Conservation (phyloP, 2,888 invertebrate species). For the Auanema sp. region DNA sequence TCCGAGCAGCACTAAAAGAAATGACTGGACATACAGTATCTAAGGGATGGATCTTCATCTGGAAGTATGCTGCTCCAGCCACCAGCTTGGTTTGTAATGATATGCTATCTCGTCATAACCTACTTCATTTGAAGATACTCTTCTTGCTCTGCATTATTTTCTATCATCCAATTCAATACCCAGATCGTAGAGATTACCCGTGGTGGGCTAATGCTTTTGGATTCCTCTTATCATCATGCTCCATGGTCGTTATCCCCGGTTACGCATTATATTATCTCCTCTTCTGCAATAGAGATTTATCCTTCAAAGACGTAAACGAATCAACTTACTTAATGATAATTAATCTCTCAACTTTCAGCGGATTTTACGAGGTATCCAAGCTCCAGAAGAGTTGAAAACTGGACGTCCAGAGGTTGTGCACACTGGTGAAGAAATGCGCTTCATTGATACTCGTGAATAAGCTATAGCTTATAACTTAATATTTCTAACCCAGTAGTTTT, state of each 20-base stretch:
- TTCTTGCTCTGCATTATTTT: conserved; percentile 81
- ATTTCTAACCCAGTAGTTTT: no score
- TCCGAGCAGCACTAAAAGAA: conserved; percentile 78
- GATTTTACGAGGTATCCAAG: conserved; percentile 17
- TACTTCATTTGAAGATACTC: conserved; percentile 74
- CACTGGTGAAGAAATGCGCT: conserved; percentile 15
- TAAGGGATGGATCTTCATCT: conserved; percentile 80
- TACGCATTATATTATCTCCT: conserved; percentile 78
- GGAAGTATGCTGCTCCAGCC: conserved; percentile 84
- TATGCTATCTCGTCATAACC: conserved; percentile 4
- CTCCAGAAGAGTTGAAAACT: conserved; percentile 10
- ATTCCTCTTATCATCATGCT: conserved; percentile 77
- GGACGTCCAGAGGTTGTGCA: background rate
- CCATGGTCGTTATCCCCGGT: conserved; percentile 81
- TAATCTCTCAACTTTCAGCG: conserved; percentile 2
- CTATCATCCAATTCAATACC: conserved; percentile 77
- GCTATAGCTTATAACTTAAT: no score
- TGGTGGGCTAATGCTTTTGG: conserved; percentile 43
- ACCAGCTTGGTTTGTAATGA: conserved; percentile 75
- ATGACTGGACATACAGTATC: conserved; percentile 82
- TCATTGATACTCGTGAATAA: conserved; percentile 10
- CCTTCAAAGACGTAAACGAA: conserved; percentile 42
- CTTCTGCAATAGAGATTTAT: conserved; percentile 40
- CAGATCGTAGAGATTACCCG: conserved; percentile 76
- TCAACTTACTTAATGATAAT: background rate